Evolutionary conservation across 2,797 vertebrate species (phyloP).

Genomic region (Cuniculus paca): DNA sequence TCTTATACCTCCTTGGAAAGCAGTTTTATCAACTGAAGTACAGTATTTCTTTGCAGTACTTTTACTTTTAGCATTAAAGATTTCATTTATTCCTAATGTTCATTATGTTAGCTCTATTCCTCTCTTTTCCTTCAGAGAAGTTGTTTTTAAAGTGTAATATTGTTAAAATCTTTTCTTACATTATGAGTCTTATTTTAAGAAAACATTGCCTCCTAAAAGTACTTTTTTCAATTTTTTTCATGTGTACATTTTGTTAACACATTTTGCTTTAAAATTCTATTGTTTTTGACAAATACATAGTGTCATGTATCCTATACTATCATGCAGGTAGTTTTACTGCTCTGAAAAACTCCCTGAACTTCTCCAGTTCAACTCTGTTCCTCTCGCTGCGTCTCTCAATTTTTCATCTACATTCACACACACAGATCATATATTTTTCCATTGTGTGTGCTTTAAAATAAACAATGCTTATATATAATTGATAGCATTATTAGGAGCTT

Average conservation of each 20-base stretch:
- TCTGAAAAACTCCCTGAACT: not conserved
- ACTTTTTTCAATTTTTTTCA: not conserved
- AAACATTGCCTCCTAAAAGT: not conserved
- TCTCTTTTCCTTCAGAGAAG: not conserved
- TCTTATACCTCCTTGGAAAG: not conserved
- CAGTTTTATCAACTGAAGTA: not conserved
- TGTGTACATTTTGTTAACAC: not conserved
- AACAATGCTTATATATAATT: constrained; percentile 11
- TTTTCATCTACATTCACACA: not conserved
- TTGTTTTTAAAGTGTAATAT: not conserved
- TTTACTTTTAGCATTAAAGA: not conserved
- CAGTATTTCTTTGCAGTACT: not conserved
- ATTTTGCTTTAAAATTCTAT: not conserved
- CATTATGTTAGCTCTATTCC: not conserved
- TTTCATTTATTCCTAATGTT: not conserved
- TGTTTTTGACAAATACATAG: not conserved
- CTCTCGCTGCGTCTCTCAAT: not conserved
- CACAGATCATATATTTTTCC: not conserved
- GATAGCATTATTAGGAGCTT: constrained; percentile 56
- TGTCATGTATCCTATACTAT: not conserved
- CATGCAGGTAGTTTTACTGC: not conserved
- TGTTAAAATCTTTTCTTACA: not conserved
- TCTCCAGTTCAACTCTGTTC: not conserved
- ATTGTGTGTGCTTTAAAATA: not conserved
- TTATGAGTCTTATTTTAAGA: not conserved